phyloP scores from a whole-genome alignment of 2,797 vertebrate genomes.

The Cirrhinus mrigala region DNA sequence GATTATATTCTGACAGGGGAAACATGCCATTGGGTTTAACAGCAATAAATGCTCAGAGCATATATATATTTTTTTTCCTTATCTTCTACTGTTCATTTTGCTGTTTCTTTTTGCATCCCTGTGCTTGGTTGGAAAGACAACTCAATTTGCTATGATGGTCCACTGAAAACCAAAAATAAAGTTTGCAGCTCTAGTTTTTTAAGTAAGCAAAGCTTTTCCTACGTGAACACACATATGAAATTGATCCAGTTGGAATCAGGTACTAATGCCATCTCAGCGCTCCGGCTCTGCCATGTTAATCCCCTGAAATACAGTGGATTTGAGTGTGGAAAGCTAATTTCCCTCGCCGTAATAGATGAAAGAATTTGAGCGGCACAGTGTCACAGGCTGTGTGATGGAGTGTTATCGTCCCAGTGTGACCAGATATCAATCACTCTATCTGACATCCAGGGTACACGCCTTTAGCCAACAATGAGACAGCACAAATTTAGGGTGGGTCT shows the following conservation, averaged over 20 bases:
- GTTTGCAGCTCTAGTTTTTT: slow-evolving; percentile 5
- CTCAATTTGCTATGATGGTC: slow-evolving; percentile 59
- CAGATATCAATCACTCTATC: slow-evolving; percentile 69
- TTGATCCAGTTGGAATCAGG: slow-evolving; percentile 55
- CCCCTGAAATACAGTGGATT: slow-evolving; percentile 58
- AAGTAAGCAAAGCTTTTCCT: neutral
- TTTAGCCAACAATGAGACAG: slow-evolving; percentile 61
- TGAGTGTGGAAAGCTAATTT: slow-evolving; percentile 57
- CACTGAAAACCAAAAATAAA: slow-evolving; percentile 59
- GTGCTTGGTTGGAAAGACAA: slow-evolving; percentile 60
- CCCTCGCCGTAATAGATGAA: slow-evolving; percentile 66
- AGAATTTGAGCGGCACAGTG: slow-evolving; percentile 57
- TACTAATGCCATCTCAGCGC: slow-evolving; percentile 24
- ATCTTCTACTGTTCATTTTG: neutral
- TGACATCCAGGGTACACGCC: slow-evolving; percentile 60
- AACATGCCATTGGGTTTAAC: slow-evolving; percentile 71
- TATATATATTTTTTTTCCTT: slow-evolving; percentile 59
- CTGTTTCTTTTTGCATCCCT: slow-evolving; percentile 13
- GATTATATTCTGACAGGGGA: slow-evolving; percentile 67
- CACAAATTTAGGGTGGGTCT: slow-evolving; percentile 66
- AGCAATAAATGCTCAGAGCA: slow-evolving; percentile 75
- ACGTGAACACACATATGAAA: slow-evolving; percentile 55
- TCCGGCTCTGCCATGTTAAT: slow-evolving; percentile 57
- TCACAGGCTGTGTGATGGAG: slow-evolving; percentile 67
- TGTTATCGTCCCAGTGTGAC: slow-evolving; percentile 65